Conservation (phyloP, 92 coral and sea anemone species). For the Zoanthus sansibaricus region DNA sequence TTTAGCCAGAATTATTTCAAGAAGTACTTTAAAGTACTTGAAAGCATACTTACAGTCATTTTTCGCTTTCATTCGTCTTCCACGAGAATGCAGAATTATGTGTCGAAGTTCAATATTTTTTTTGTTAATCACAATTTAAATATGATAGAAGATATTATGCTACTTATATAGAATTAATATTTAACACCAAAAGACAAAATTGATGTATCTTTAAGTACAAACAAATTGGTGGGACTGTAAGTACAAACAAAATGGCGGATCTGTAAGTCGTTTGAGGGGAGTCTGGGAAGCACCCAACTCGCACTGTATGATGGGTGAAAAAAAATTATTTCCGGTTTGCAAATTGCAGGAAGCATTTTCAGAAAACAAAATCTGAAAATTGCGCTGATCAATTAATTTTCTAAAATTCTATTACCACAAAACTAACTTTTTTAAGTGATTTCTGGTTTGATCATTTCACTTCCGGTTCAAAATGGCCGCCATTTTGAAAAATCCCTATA, state of each 20-base stretch:
- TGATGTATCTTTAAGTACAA: constrained; percentile 14
- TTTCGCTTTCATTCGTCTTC: constrained; percentile 16
- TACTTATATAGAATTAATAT: constrained; percentile 12
- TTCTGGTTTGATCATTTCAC: constrained; percentile 2
- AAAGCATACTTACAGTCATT: constrained; percentile 15
- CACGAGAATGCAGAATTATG: constrained; percentile 14
- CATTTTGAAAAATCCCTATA: constrained; percentile 9
- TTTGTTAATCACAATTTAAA: constrained; percentile 11
- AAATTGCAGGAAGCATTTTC: constrained; percentile 16
- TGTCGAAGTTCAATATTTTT: constrained; percentile 14
- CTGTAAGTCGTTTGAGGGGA: constrained; percentile 14
- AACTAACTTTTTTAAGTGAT: constrained; percentile 8
- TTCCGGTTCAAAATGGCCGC: constrained; percentile 4
- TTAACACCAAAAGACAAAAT: constrained; percentile 12
- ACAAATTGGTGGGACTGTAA: constrained; percentile 15
- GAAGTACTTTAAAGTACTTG: constrained; percentile 15
- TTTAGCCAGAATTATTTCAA: constrained; percentile 14
- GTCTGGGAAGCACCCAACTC: constrained; percentile 19
- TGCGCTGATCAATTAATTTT: constrained; percentile 12
- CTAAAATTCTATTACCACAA: constrained; percentile 11
- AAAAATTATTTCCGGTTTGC: constrained; percentile 15
- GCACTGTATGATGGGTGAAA: constrained; percentile 17
- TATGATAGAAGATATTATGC: constrained; percentile 14
- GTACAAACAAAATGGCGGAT: constrained; percentile 16
- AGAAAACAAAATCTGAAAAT: constrained; percentile 14